Conservation (phyloP, 2,797 vertebrate genomes). For the Smutsia gigantea region DNA sequence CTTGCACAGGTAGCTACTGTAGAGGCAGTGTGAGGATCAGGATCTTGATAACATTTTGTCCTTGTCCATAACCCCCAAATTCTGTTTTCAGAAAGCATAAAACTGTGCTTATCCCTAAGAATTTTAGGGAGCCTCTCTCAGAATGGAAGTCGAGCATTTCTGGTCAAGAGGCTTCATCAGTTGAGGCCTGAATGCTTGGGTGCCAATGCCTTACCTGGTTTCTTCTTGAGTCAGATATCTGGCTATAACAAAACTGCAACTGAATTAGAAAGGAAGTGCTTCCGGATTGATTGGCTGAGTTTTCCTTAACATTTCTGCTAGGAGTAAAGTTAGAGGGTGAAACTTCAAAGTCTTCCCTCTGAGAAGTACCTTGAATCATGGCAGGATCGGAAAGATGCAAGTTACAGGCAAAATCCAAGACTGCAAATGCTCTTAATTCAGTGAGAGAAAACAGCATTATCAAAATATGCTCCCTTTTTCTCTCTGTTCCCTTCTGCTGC, state of each 20-base stretch:
- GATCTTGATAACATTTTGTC: not conserved
- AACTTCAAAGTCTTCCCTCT: not conserved
- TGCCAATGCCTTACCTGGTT: not conserved
- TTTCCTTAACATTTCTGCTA: slow-evolving; percentile 39
- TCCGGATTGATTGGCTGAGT: slow-evolving; percentile 21
- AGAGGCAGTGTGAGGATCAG: slow-evolving; percentile 11
- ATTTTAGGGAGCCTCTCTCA: slow-evolving; percentile 30
- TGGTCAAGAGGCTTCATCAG: not conserved
- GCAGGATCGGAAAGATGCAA: slow-evolving; percentile 29
- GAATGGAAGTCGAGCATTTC: not conserved
- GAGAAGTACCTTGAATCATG: not conserved
- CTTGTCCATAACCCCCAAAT: not conserved
- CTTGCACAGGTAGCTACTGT: slow-evolving; percentile 5
- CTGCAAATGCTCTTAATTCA: not conserved
- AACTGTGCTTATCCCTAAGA: not conserved
- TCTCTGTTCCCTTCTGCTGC: not conserved
- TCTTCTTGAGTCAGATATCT: not conserved
- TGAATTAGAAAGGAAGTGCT: slow-evolving; percentile 37
- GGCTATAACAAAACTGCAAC: not conserved
- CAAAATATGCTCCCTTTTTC: not conserved
- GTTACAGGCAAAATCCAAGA: slow-evolving; percentile 35
- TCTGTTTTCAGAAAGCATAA: slow-evolving; percentile 43
- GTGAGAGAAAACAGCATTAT: not conserved
- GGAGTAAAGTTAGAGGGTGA: not conserved
- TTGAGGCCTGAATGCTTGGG: not conserved